Conservation (phyloP, 2,888 invertebrate species). For the Alentia gelatinosa region DNA sequence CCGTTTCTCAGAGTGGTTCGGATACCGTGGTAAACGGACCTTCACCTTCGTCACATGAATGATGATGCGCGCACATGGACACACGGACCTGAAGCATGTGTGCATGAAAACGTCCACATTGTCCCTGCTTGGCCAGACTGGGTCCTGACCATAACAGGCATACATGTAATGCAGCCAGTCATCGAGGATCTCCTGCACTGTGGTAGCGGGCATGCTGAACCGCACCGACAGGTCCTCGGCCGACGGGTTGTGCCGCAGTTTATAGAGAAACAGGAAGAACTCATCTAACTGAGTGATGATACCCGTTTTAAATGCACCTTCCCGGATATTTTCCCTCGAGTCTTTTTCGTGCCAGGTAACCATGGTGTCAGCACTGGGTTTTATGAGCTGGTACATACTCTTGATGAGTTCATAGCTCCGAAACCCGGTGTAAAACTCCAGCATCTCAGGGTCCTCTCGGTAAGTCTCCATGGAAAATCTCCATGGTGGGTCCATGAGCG, state of each 20-base stretch:
- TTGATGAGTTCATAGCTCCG: not conserved
- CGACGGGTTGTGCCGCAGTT: slow-evolving; percentile 1
- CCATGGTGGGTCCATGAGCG: slow-evolving; percentile 6
- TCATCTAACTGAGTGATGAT: slow-evolving; percentile 16
- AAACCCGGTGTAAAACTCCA: slow-evolving; percentile 19
- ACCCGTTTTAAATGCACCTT: slow-evolving; percentile 8
- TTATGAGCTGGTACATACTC: not conserved
- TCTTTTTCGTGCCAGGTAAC: not conserved
- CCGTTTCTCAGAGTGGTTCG: no score
- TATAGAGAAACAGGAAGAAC: slow-evolving; percentile 33
- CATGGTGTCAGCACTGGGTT: not conserved
- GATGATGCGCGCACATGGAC: not conserved
- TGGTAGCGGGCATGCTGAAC: not conserved
- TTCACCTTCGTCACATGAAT: slow-evolving; percentile 17
- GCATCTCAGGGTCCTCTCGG: not conserved
- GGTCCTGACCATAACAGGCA: not conserved
- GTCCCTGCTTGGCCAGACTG: slow-evolving; percentile 7
- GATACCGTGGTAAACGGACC: not conserved
- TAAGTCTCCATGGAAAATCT: slow-evolving; percentile 32
- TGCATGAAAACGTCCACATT: slow-evolving; percentile 26
- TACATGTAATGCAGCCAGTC: slow-evolving; percentile 36
- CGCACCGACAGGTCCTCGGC: not conserved
- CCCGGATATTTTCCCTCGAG: not conserved
- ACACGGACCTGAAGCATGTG: not conserved
- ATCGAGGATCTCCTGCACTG: not conserved